Conservation (phyloP, 2,797 vertebrate genomes). For the Dermochelys coriacea region DNA sequence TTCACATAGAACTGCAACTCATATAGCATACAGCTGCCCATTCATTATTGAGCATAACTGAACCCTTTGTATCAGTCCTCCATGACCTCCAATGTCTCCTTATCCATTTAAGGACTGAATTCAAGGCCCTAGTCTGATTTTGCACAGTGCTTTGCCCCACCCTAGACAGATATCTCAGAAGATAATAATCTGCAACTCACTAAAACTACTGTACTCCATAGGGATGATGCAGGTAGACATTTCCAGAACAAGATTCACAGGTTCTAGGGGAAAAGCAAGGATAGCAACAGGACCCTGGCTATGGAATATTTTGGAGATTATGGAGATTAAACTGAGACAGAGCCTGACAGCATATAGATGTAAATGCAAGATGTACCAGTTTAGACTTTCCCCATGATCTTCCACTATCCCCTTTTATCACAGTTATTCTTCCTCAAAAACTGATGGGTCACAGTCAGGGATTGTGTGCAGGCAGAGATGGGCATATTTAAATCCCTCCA, state of each 20-base stretch:
- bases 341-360: neutral
- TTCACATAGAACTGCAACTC: neutral
- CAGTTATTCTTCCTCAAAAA: neutral
- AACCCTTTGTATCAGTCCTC: neutral
- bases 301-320: neutral
- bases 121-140: neutral
- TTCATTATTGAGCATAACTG: neutral
- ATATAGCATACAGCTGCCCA: neutral
- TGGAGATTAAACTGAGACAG: neutral
- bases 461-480: neutral
- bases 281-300: neutral
- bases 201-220: neutral
- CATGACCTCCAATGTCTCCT: neutral
- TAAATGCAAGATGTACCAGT: neutral
- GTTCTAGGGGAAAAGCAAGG: neutral
- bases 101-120: neutral
- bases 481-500: neutral
- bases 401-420: neutral
- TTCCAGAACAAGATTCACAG: neutral
- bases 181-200: neutral
- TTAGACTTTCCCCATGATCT: rapidly evolving
- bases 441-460: neutral
- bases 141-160: neutral
- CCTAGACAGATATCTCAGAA: neutral
- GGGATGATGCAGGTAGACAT: neutral